phyloP scores from a whole-genome alignment of 2,888 invertebrate genomes.

The Toxonevra muliebris region DNA sequence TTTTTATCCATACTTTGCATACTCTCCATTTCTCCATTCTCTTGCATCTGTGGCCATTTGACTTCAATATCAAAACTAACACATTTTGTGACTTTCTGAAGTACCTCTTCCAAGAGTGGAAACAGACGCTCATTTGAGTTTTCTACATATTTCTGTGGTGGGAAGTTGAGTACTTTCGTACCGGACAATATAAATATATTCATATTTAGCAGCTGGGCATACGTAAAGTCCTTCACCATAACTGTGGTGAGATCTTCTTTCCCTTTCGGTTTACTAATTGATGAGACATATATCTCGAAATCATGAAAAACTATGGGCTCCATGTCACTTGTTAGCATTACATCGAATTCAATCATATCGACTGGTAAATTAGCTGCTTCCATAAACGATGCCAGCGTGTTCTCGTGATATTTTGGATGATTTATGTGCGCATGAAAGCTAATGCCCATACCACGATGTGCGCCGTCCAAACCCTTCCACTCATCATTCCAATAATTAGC shows the following conservation, averaged over 20 bases:
- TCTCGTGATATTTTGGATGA: slow-evolving; percentile 79
- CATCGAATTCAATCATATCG: slow-evolving; percentile 97
- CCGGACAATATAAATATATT: slow-evolving; percentile 86
- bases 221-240: slow-evolving; percentile 92
- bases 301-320: slow-evolving; percentile 95
- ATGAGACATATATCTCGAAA: slow-evolving; percentile 67
- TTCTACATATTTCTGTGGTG: slow-evolving; percentile 72
- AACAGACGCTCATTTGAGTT: slow-evolving; percentile 73
- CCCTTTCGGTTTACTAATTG: slow-evolving; percentile 68
- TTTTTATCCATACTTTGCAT: slow-evolving; percentile 77
- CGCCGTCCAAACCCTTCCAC: slow-evolving; percentile 86
- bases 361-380: slow-evolving; percentile 90
- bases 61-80: slow-evolving; percentile 95
- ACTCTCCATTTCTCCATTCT: slow-evolving; percentile 2
- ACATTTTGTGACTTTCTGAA: slow-evolving; percentile 79
- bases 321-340: slow-evolving; percentile 92
- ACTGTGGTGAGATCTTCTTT: slow-evolving; percentile 86
- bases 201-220: slow-evolving; percentile 87
- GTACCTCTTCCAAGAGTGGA: slow-evolving; percentile 82
- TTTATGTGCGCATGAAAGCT: slow-evolving; percentile 11
- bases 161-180: slow-evolving; percentile 73
- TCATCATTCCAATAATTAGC: slow-evolving; percentile 83
- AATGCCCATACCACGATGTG: slow-evolving; percentile 73
- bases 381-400: slow-evolving; percentile 91
- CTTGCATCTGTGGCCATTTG: slow-evolving; percentile 89